phyloP scores from a whole-genome alignment of 2,888 invertebrate genomes.

The Dasysyrphus albostriatus region DNA sequence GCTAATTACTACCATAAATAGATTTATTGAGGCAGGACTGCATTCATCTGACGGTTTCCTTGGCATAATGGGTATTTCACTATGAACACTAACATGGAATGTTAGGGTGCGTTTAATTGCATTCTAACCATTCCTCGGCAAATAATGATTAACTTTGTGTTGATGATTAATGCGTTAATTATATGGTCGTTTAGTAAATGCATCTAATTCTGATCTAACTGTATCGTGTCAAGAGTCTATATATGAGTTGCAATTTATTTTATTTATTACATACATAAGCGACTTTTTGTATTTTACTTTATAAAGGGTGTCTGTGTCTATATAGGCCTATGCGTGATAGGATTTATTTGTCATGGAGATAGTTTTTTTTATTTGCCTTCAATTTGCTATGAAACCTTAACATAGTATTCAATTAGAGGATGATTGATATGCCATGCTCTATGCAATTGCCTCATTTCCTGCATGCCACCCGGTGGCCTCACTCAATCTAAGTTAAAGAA shows the following conservation, averaged over 20 bases:
- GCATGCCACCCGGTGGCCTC: too few species aligned
- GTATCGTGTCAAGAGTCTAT: neutral
- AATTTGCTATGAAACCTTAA: too few species aligned
- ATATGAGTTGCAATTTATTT: neutral
- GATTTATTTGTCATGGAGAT: too few species aligned
- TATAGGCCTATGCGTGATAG: too few species aligned
- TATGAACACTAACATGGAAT: conserved; percentile 60
- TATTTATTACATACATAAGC: neutral
- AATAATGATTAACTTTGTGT: conserved; percentile 49
- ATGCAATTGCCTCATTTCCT: too few species aligned
- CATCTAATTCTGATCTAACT: neutral
- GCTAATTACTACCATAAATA: conserved; percentile 74
- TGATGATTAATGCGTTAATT: conserved; percentile 47
- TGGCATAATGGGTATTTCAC: conserved; percentile 52
- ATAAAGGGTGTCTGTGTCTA: neutral
- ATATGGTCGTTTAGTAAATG: conserved; percentile 6
- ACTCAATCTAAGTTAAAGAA: too few species aligned
- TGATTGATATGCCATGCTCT: too few species aligned
- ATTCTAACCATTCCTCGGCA: conserved; percentile 55
- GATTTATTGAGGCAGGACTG: conserved; percentile 68
- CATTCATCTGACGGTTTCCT: conserved; percentile 58
- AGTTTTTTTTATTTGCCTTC: too few species aligned
- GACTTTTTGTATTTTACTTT: neutral
- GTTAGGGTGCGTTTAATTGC: conserved; percentile 72
- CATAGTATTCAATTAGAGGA: too few species aligned